phyloP scores from a whole-genome alignment of 2,888 invertebrate genomes.

The Nesidiocoris tenuis region DNA sequence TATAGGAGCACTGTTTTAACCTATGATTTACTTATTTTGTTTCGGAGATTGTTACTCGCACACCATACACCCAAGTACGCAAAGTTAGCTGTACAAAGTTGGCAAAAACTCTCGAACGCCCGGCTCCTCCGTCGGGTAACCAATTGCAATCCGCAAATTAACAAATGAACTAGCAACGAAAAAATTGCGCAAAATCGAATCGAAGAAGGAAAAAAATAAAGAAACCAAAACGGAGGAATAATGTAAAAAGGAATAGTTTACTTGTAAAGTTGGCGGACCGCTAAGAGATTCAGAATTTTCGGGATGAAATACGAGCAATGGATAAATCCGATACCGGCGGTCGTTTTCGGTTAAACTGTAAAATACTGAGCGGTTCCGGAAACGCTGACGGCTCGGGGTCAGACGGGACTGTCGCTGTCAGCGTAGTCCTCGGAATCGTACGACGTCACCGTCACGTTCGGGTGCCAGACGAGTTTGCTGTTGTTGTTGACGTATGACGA shows the following conservation, averaged over 20 bases:
- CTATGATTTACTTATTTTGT: too few relatives aligned
- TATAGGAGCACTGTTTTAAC: too few relatives aligned
- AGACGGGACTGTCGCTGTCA: slow-evolving; percentile 47
- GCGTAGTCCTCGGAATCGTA: slow-evolving; percentile 48
- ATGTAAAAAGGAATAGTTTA: too few relatives aligned
- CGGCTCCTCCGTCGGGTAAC: neutral
- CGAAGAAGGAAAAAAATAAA: neutral
- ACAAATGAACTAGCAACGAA: neutral
- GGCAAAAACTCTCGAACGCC: neutral
- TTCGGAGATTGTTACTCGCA: too few relatives aligned
- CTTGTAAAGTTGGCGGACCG: neutral
- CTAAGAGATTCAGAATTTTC: neutral
- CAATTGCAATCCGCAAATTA: neutral
- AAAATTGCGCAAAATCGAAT: neutral
- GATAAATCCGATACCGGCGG: neutral
- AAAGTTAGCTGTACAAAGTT: too few relatives aligned
- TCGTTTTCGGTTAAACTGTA: neutral
- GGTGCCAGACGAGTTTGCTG: slow-evolving; percentile 46
- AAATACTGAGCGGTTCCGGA: neutral
- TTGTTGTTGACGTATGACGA: slow-evolving; percentile 47
- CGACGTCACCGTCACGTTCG: slow-evolving; percentile 45
- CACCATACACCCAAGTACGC: too few relatives aligned
- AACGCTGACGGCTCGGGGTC: neutral
- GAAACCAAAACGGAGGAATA: too few relatives aligned
- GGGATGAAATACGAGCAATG: neutral